These are phyloP conservation scores for Condylostylus longicornis DNA, from an alignment of 1,140 invertebrate genomes.

Conservation along the genomic window DNA sequence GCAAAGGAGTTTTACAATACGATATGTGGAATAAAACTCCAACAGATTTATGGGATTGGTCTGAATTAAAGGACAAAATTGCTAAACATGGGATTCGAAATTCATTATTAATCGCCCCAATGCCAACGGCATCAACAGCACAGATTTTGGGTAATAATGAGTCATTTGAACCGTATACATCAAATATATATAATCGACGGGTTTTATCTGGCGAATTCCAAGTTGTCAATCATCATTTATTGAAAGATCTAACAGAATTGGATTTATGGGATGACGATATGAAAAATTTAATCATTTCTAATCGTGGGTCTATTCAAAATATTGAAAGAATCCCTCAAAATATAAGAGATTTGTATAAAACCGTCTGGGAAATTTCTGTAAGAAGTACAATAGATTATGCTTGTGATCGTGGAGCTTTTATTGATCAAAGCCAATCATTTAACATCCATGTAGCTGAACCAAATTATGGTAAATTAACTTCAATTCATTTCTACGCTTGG, in stretches of 20 bases:
- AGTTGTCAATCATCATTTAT: constrained; percentile 91
- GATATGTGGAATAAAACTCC: constrained; percentile 95
- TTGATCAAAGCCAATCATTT: constrained; percentile 96
- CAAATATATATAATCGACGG: constrained; percentile 88
- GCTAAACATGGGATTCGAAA: constrained; percentile 84
- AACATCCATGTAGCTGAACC: constrained; percentile 94
- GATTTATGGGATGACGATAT: constrained; percentile 92
- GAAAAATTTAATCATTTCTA: constrained; percentile 86
- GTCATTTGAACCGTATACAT: constrained; percentile 95
- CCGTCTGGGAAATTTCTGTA: constrained; percentile 97
- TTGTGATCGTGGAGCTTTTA: constrained; percentile 91
- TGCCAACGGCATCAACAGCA: constrained; percentile 98
- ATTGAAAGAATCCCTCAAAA: constrained; percentile 79
- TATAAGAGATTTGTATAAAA: constrained; percentile 87
- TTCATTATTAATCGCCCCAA: constrained; percentile 87
- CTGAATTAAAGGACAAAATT: constrained; percentile 68
- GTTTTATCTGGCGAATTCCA: constrained; percentile 83
- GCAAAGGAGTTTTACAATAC: constrained; percentile 92
- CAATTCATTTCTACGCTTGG: constrained; percentile 98
- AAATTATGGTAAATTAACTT: constrained; percentile 83
- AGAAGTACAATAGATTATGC: constrained; percentile 93
- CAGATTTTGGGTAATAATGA: constrained; percentile 99
- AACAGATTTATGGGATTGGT: constrained; percentile 83
- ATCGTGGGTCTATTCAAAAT: constrained; percentile 86
- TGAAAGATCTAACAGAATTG: constrained; percentile 81